Base-by-base conservation (phyloP, 2,797 vertebrate species). In the Arrhamphus sclerolepis region DNA sequence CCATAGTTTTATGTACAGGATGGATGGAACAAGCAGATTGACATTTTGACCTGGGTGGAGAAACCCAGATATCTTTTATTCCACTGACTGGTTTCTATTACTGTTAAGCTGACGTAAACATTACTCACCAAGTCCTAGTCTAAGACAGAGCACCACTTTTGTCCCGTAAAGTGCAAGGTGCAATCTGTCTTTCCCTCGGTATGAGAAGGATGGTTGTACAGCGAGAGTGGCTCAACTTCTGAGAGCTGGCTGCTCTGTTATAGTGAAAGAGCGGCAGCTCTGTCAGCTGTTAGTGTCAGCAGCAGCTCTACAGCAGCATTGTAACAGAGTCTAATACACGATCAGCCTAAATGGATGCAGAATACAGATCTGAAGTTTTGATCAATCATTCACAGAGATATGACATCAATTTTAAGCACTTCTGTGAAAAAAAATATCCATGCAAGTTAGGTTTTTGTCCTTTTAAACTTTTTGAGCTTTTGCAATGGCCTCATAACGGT, bases 221-320 rank as follows among this genome's bases (percentile, higher is more conserved):
- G 66, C 60, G 79, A 83, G 72, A 75, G 66, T 24, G 65, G 68
- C 59, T 82, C 71, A 78, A 78, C 72, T 77, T 79, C 48, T 78
- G 84, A 81, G 78, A 79, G 76, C 78, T 56, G 64, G 72, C 75
- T 62, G 72, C 70, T 77, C 68, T 44, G 66, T 64, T 70, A 62
- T 69, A 61, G 74, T 62, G 82, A 88, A 80, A 68, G 82, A 84
- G 76, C 71, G 79, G 82, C 76, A 22, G 74, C 81, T 82, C 80
- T 50, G 72, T 86, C 78, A 82, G 81, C 77, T 77, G 80, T 72
- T 75, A 56, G 75, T 64, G 69, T 76, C 76, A 79, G 84, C 79
- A 77, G 73, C 77, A 71, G 75, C 58, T 69, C 72, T 75, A 20
- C 59, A 46, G 52, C 28, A 51, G 60, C 60, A 48, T 46, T 38